These are phyloP conservation scores for Sternarchorhynchus goeldii DNA, from an alignment of 2,797 vertebrate genomes.

Conservation along the genomic window DNA sequence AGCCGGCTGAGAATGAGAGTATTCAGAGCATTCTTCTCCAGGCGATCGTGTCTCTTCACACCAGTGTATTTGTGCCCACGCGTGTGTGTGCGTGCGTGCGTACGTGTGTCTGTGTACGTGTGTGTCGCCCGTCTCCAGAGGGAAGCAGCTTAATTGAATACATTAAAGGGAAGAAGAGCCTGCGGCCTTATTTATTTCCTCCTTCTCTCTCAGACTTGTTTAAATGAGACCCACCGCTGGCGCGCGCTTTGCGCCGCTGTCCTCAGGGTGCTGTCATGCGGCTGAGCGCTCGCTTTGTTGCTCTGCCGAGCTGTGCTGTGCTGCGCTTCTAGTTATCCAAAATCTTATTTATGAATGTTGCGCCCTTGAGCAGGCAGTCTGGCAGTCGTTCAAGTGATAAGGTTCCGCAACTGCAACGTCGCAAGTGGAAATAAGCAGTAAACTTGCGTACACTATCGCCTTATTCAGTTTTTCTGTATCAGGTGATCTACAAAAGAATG, in stretches of 20 bases:
- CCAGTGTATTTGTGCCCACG: conserved; percentile 60
- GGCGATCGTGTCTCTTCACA: conserved; percentile 76
- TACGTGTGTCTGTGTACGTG: conserved; percentile 67
- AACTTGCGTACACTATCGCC: not conserved
- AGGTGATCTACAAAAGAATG: no score
- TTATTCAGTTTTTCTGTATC: not conserved
- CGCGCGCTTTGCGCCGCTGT: conserved; percentile 74
- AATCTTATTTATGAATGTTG: conserved; percentile 76
- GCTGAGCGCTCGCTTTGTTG: conserved; percentile 63
- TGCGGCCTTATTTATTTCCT: conserved; percentile 83
- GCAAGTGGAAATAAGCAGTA: conserved; percentile 56
- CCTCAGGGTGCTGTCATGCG: conserved; percentile 74
- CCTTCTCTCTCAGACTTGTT: conserved; percentile 82
- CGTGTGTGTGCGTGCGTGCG: conserved; percentile 63
- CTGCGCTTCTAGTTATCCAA: conserved; percentile 75
- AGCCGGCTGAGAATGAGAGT: conserved; percentile 77
- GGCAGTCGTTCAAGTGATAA: conserved; percentile 45
- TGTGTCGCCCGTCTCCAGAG: conserved; percentile 77
- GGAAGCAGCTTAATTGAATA: conserved; percentile 84
- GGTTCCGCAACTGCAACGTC: conserved; percentile 13
- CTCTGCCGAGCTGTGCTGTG: conserved; percentile 53
- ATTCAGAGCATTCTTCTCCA: conserved; percentile 81
- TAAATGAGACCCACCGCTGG: conserved; percentile 81
- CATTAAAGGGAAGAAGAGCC: conserved; percentile 79
- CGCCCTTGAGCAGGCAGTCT: conserved; percentile 71